A percentile compares a stretch with the other conserved stretches of the same genome.
Conservation (phyloP, 1,140 invertebrate species). For the Ceratina australensis region DNA sequence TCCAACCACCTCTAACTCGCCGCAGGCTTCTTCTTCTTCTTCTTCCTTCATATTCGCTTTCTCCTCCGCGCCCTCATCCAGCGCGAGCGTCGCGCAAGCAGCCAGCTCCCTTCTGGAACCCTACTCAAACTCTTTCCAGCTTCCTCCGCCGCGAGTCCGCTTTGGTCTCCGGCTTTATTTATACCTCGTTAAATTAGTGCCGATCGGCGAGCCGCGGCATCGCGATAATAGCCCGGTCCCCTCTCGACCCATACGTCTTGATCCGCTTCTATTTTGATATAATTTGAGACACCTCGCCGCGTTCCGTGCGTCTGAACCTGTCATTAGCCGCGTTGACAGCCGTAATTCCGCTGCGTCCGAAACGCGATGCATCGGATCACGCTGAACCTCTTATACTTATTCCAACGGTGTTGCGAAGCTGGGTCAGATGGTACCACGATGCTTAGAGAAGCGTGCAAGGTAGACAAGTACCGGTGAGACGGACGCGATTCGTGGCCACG, state of each 20-base stretch:
- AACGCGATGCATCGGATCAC: not conserved
- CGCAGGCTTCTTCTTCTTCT: constrained; percentile 47
- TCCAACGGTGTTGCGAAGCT: too few relatives aligned
- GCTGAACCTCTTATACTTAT: too few relatives aligned
- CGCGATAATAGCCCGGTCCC: not conserved
- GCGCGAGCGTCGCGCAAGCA: not conserved
- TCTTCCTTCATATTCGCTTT: constrained; percentile 27
- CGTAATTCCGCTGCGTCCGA: not conserved
- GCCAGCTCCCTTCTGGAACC: constrained; percentile 31
- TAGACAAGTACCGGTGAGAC: constrained; percentile 1
- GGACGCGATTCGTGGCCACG: constrained; percentile 52
- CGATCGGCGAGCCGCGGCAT: constrained; percentile 63
- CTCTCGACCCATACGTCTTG: not conserved
- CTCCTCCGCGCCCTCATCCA: constrained; percentile 2
- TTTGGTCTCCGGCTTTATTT: constrained; percentile 67
- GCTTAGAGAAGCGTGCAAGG: not conserved
- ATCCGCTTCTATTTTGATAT: constrained; percentile 42
- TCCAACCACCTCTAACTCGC: constrained; percentile 57
- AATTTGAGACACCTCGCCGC: constrained; percentile 55
- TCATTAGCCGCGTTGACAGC: constrained; percentile 31
- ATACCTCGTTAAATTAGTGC: constrained; percentile 75
- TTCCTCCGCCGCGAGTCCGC: constrained; percentile 37
- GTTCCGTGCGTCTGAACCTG: constrained; percentile 54
- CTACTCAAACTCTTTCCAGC: constrained; percentile 61
- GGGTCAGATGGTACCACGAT: too few relatives aligned